These are phyloP conservation scores for Nothoprocta perdicaria DNA, from an alignment of 2,113 vertebrate species.

Conservation along the genomic window DNA sequence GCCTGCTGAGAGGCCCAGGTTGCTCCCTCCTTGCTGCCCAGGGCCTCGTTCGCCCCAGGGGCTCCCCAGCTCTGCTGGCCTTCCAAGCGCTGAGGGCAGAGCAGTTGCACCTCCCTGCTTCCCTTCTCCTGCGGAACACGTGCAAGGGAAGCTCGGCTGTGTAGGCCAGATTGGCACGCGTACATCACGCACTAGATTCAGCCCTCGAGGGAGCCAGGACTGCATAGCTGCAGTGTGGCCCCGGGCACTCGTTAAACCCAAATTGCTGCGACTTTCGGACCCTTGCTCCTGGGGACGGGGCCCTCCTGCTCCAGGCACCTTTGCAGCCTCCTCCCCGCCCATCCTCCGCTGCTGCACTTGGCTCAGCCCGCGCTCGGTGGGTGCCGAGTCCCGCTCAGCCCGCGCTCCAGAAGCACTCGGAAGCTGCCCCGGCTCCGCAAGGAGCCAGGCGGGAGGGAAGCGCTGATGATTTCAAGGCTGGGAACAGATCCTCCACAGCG, in stretches of 20 bases:
- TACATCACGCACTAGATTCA: too few relatives aligned
- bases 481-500: not conserved
- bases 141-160: rapidly evolving
- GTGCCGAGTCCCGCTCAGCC: not conserved
- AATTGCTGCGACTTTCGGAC: not conserved
- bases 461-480: not conserved
- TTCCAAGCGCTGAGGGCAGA: not conserved
- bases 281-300: not conserved
- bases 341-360: rapidly evolving
- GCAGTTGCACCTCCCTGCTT: not conserved
- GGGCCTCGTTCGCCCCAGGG: not conserved
- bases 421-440: not conserved
- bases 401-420: not conserved
- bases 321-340: not conserved
- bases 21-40: not conserved
- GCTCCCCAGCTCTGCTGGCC: not conserved
- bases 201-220: not conserved
- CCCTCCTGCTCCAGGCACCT: not conserved
- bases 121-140: not conserved
- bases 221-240: rapidly evolving
- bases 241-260: not conserved
- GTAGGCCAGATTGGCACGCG: rapidly evolving
- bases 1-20: too few relatives aligned
- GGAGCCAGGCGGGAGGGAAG: not conserved
- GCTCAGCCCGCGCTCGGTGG: not conserved